Evolutionary conservation across 2,888 invertebrate genomes (phyloP), one percentile per base, ranked within the genome.

Genomic region (Malacosoma neustria): DNA sequence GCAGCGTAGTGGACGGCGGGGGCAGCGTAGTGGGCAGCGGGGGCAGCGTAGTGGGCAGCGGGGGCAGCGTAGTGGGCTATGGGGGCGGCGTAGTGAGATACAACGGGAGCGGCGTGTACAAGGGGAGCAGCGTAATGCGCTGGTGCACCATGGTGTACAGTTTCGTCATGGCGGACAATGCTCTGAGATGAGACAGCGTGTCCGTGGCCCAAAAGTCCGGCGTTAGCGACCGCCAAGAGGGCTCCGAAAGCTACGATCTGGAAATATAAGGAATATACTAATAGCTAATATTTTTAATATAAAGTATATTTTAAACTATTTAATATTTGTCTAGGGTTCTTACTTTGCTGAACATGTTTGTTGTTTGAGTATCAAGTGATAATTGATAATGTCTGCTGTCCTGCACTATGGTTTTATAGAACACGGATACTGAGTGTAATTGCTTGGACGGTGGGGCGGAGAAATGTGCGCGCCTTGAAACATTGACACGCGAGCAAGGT

Each of bases 311-410:
- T 6, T n/a, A n/a, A n/a, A n/a, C n/a, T n/a, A n/a, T n/a, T n/a
- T n/a, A n/a, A n/a, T n/a, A n/a, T n/a, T 13, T 15, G 12, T 14
- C 15, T 30, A 14, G 34, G 34, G 30, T 35, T 34, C 79, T 76
- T 59, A 82, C 81, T 76, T 75, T 76, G 62, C 65, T 68, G 59
- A 79, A 74, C 81, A 82, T 82, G 63, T 69, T 72, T 58, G 36
- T 45, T 54, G 56, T 63, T 65, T 51, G 50, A 57, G 61, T 61
- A 49, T 54, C 51, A 47, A 59, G 54, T 57, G 47, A 48, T 61
- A 52, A 54, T 46, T 72, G 71, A 77, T 79, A 76, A 72, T 75
- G 62, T 65, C 58, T 58, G 62, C 48, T 54, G 62, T 48, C 61
- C 59, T 14, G 33, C 35, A 12, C 13, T 35, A 29, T 33, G 33